Evolutionary conservation across 2,797 vertebrate genomes (phyloP).

Genomic region (Apodemus agrarius): DNA sequence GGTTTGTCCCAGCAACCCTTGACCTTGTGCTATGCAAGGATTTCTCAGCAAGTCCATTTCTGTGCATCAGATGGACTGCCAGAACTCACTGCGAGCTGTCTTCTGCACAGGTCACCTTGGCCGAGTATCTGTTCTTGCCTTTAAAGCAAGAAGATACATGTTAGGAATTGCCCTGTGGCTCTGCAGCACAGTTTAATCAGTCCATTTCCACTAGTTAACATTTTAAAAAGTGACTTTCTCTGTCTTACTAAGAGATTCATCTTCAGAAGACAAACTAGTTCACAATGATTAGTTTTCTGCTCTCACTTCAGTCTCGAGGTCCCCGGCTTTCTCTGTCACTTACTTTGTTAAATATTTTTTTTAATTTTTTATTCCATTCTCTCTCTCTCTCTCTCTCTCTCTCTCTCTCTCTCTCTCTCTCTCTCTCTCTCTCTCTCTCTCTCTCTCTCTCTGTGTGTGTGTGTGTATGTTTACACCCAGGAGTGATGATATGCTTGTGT

Average conservation of each 20-base stretch:
- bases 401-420: no score
- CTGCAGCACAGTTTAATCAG: background rate
- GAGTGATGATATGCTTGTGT: no score
- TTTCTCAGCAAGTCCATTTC: background rate
- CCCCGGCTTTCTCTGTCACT: background rate
- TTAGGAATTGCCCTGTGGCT: background rate
- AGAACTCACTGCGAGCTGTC: background rate
- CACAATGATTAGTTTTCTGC: background rate
- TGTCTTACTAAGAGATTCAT: background rate
- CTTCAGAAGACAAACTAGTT: constrained; percentile 56
- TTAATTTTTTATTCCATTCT: background rate
- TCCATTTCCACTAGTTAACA: background rate
- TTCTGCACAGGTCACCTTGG: background rate
- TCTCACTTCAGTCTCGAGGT: background rate
- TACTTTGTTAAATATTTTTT: background rate
- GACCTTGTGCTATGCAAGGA: background rate
- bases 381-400: no score
- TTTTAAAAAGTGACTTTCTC: background rate
- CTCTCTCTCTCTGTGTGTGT: no score
- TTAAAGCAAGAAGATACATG: constrained; percentile 65
- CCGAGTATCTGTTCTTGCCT: constrained; percentile 6
- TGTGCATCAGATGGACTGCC: background rate
- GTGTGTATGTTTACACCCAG: background rate
- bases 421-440: no score
- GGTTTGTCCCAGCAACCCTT: background rate